These are phyloP conservation scores for Chondrosia reniformis DNA, from an alignment of 37 sponge, comb jelly and placozoan species.

Conservation along the genomic window DNA sequence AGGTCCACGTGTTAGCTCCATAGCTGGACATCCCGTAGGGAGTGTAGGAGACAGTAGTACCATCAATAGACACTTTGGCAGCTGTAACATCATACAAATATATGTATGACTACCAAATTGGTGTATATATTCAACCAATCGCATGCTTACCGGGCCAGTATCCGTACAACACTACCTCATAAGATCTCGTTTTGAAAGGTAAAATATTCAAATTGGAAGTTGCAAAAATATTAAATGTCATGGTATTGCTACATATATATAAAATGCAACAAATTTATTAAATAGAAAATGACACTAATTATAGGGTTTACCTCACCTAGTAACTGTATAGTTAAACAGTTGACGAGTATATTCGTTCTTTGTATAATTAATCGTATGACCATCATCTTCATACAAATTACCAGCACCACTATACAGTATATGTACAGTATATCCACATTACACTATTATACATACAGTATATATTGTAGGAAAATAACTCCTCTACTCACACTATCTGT, in stretches of 20 bases:
- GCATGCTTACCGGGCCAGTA: constrained; percentile 42
- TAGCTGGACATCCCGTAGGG: constrained; percentile 14
- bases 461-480: constrained; percentile 5
- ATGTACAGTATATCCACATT: neutral
- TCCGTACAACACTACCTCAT: constrained; percentile 40
- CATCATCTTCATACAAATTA: constrained; percentile 62
- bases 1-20: constrained; percentile 48
- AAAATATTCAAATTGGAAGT: neutral
- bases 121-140: neutral
- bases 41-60: constrained; percentile 11
- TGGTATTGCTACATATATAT: neutral
- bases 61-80: constrained; percentile 20
- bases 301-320: neutral
- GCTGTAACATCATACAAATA: constrained; percentile 20
- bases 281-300: neutral
- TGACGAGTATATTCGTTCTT: neutral
- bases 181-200: constrained; percentile 11
- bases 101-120: neutral
- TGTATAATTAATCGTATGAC: constrained; percentile 33
- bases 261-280: neutral
- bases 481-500: too few species aligned
- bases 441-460: neutral
- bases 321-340: neutral
- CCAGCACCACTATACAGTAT: constrained; percentile 14
- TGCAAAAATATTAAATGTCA: constrained; percentile 10